Percentiles rank a stretch among this genome's conserved stretches.
Conservation (phyloP, 2,888 invertebrate species). For the Halictus quadricinctus region DNA sequence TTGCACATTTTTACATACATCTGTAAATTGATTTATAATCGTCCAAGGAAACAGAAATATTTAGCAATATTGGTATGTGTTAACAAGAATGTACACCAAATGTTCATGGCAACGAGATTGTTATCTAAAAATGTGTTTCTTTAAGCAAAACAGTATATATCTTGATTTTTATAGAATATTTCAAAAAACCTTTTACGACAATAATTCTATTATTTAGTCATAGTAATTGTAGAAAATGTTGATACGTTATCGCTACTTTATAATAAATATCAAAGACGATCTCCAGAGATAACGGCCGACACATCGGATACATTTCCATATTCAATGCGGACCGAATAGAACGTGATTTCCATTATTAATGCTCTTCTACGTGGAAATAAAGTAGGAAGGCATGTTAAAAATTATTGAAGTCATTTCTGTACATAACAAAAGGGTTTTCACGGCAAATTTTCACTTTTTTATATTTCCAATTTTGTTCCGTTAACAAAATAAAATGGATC, state of each 20-base stretch:
- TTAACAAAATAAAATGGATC: not conserved
- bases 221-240: not conserved
- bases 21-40: too few species aligned
- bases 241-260: not conserved
- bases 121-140: not conserved
- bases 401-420: not conserved
- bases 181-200: not conserved
- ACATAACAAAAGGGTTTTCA: not conserved
- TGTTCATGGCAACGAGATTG: not conserved
- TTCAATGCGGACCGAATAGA: not conserved
- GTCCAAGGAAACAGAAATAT: too few species aligned
- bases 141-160: not conserved
- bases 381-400: not conserved
- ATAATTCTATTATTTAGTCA: not conserved
- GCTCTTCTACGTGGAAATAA: not conserved
- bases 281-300: not conserved
- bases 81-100: too few species aligned
- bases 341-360: slow-evolving; percentile 1
- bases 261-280: not conserved
- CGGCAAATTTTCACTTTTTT: not conserved
- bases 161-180: not conserved
- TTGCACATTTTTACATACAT: too few species aligned
- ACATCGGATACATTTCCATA: not conserved
- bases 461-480: not conserved
- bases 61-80: too few species aligned